Evolutionary conservation across 2,797 vertebrate species (phyloP), one percentile per base, ranked within the genome.

Genomic region (Dipus sagitta): DNA sequence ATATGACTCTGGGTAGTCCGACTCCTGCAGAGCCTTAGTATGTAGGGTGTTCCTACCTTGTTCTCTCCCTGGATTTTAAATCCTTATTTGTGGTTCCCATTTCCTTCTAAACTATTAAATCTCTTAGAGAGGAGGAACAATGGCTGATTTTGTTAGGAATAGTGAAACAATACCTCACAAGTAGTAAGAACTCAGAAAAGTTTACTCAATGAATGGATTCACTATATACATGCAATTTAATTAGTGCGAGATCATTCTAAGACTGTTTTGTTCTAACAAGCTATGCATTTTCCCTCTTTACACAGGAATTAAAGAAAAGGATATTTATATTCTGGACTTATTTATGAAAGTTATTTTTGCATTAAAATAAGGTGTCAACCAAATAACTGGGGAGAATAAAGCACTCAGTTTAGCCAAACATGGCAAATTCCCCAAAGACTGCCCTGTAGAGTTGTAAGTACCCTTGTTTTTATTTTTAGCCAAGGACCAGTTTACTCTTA

Each of bases 251-350:
- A 34, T 90, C 64, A 75, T 74, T 85, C 58, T 74, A 62, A 17
- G 64, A 47, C 58, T 4, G 75, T 92, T 90, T 87, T 93, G 28
- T 78, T 93, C 18, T 90, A 70, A 92, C 92, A 72, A 75, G 60
- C 18, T 52, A 8, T 68, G 30, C 47, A n/a, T 79, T 89, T 75
- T 62, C 23, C 72, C 17, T 4, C 18, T 28, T 81, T 91, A 62
- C 26, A 78, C 12, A 58, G 38, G 76, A 76, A 26, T 87, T 94
- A 58, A 94, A n/a, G 79, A 47, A 90, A 92, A 86, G 30, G 88
- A 81, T 88, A 86, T 75, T 95, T 94, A 64, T 68, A 83, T 82
- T 76, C 20, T 80, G 24, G 13, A 62, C 75, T 95, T 95, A 72
- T 64, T 88, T 89, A 62, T 86, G n/a, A 84, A 79, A 72, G 24